These are phyloP conservation scores for Colaptes auratus DNA, from an alignment of 2,113 vertebrate species.

Conservation along the genomic window DNA sequence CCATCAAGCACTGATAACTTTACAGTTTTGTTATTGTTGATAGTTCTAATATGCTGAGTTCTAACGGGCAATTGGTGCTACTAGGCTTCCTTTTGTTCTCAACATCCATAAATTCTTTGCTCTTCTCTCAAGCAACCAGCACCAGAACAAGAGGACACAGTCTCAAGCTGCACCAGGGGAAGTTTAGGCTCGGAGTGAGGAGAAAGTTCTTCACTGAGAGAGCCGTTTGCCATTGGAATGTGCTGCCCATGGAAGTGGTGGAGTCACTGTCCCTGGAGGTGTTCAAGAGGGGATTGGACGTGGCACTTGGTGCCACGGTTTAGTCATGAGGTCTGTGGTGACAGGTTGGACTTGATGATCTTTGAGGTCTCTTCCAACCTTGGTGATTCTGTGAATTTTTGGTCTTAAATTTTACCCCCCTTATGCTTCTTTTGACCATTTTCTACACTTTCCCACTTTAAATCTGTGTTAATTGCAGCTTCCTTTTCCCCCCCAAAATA, in stretches of 20 bases:
- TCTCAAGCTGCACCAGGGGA: too few relatives aligned
- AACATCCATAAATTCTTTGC: background rate
- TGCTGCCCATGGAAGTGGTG: too few relatives aligned
- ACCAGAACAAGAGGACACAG: too few relatives aligned
- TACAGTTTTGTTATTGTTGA: background rate
- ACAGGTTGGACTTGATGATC: too few relatives aligned
- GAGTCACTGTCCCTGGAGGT: too few relatives aligned
- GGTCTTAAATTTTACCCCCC: background rate
- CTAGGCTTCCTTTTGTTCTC: background rate
- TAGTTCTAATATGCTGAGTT: background rate
- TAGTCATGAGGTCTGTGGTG: too few relatives aligned
- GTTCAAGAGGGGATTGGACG: too few relatives aligned
- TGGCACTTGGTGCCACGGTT: too few relatives aligned
- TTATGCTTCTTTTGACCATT: background rate
- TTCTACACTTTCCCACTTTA: background rate
- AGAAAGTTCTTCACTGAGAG: too few relatives aligned
- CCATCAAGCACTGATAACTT: background rate
- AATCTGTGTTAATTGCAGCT: background rate
- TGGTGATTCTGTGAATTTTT: background rate
- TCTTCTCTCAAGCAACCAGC: background rate
- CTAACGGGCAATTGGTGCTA: fast-evolving
- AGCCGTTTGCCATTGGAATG: too few relatives aligned
- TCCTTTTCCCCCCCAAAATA: background rate
- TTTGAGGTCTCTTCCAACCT: too few relatives aligned
- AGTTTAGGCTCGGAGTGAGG: too few relatives aligned